Base-by-base conservation (phyloP, 2,797 vertebrate species). In the Telmatherina bonti region DNA sequence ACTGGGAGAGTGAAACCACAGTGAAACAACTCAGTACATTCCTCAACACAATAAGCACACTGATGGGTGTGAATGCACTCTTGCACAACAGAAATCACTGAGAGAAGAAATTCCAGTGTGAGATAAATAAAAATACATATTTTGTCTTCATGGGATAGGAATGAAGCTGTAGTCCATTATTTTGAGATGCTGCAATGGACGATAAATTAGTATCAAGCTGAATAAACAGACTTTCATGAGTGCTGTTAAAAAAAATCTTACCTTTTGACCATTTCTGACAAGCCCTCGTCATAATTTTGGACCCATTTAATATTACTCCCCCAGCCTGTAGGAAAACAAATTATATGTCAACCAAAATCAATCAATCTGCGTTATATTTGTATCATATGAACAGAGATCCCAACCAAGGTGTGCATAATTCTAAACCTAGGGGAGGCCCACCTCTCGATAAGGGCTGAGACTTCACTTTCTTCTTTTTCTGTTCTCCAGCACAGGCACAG, bases 271-370 rank as follows among this genome's bases (percentile, higher is more conserved):
- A 92, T 92, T 82, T 93, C 91, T 57, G 81, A 79, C 71, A 97
- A 92, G 15, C 92, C 96, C 60, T 95, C 95, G 77, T 96, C 94
- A 26, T 96, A 97, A 43, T 88, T 95, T 84, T 95, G 85, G 24
- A 93, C 91, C 96, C 96, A 97, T 0, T 53, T 88, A 64, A 97
- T 95, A 36, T 88, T 85, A 76, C 93, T 82, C 15, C 96, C 96
- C 96, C 96, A 97, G 22, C 96, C 96, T 97, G 67, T 38, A 67
- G 38, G 12, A 33, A 51, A 47, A 53, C 33, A 38, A 31, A 73
- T 5, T 1, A 0, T 20, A 31, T 22, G 24, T 51, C 29, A 60
- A 13, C 2, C 33, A 35, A 1, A 33, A 16, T 36, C 4, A 22
- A n/a, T n/a, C n/a, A n/a, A n/a, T n/a, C 16, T 55, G 26, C 3